These are phyloP conservation scores for Hydrolagus affinis DNA, from an alignment of 2,113 vertebrate genomes.

Conservation along the genomic window DNA sequence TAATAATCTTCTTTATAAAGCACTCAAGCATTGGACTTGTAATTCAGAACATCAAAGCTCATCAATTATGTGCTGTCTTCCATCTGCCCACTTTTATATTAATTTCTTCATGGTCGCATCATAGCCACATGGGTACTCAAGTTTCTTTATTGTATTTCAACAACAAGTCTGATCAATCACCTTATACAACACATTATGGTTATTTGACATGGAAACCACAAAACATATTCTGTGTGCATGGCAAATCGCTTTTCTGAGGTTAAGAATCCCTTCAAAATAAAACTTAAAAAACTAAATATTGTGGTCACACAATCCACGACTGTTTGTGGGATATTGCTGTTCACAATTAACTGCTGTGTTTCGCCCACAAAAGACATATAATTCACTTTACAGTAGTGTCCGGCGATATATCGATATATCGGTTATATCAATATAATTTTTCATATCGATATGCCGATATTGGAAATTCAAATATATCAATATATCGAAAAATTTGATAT, in stretches of 20 bases:
- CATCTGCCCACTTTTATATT: background rate
- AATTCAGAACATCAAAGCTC: background rate
- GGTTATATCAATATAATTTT: too few species aligned
- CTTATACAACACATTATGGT: background rate
- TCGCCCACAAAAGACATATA: too few species aligned
- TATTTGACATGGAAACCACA: background rate
- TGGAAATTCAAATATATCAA: too few species aligned
- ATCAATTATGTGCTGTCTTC: slow-evolving; percentile 9
- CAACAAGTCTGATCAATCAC: background rate
- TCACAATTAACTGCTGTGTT: too few species aligned
- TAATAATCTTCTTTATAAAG: slow-evolving; percentile 8
- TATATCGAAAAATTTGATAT: too few species aligned
- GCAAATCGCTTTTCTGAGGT: background rate
- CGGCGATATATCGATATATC: too few species aligned
- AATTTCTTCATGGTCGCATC: background rate
- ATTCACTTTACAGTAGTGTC: too few species aligned
- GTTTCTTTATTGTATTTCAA: background rate
- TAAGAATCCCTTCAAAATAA: too few species aligned
- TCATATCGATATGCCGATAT: too few species aligned
- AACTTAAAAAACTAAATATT: too few species aligned
- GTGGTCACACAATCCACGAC: too few species aligned
- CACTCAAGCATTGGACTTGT: background rate
- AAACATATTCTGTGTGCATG: background rate
- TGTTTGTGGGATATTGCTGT: too few species aligned
- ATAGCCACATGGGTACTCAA: background rate